Percentiles rank a stretch among this genome's conserved stretches.
These are phyloP conservation scores for Tortrix viridana DNA, from an alignment of 2,888 invertebrate species.

Conservation along the genomic window DNA sequence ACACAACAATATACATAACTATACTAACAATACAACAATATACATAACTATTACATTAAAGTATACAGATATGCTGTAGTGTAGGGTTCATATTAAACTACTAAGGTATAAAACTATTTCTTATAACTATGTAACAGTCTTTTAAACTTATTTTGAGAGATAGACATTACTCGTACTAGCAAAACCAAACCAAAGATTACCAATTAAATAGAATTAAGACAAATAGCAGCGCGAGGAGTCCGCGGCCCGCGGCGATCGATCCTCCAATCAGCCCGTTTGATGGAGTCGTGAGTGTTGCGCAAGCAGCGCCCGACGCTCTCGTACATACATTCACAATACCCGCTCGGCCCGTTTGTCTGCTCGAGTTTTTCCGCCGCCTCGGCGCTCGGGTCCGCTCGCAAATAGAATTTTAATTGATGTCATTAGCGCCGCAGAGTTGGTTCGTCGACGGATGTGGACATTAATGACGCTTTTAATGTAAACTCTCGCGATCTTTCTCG, in stretches of 20 bases:
- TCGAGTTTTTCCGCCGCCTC: constrained; percentile 1
- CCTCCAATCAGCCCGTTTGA: constrained; percentile 27
- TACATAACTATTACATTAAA: too few species aligned
- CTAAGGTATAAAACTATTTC: too few species aligned
- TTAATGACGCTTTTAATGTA: background rate
- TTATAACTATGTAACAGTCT: too few species aligned
- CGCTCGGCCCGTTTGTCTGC: constrained; percentile 1
- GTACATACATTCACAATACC: constrained; percentile 33
- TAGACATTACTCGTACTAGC: too few species aligned
- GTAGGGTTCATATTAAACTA: too few species aligned
- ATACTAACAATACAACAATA: too few species aligned
- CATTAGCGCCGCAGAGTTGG: constrained; percentile 12
- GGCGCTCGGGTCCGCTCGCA: constrained; percentile 8
- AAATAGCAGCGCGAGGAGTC: background rate
- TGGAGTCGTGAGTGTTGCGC: constrained; percentile 34
- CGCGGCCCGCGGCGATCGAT: constrained; percentile 16
- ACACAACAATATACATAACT: too few species aligned
- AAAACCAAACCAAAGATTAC: too few species aligned
- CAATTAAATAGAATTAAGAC: background rate
- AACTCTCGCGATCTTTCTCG: too few species aligned
- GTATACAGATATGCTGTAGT: too few species aligned
- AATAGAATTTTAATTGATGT: constrained; percentile 35
- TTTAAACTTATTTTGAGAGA: too few species aligned
- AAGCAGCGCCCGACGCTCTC: constrained; percentile 11
- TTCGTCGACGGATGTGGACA: background rate